Evolutionary conservation across 2,888 invertebrate species (phyloP), one percentile per base, ranked within the genome.

Genomic region (Ectobius pallidus): DNA sequence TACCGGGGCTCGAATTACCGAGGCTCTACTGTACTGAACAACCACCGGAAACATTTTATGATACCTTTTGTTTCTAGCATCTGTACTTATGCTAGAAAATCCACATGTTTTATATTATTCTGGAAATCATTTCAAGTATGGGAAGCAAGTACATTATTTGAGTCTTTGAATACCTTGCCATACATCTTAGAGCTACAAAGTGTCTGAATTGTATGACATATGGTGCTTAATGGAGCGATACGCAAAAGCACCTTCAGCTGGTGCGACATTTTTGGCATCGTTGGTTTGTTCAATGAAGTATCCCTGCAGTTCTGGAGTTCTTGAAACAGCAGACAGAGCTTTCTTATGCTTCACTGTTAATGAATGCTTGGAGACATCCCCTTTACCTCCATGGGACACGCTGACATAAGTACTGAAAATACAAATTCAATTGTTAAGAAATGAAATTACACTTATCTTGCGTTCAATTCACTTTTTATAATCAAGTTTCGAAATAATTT

Each of bases 161-260:
- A 49, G 49, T 49, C 49, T 49, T 7, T 49, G n/a, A 49, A 49
- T n/a, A 49, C 4, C n/a, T 49, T 49, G 7, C 11, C 7, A 49
- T 49, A n/a, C 49, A 49, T 49, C n/a, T 49, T 49, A 49, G 49
- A 49, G n/a, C 49, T 49, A 49, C n/a, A n/a, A 49, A 49, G 18
- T 49, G 49, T 4, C 49, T 49, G 49, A 49, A 49, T 49, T 14
- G 49, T 49, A 49, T 9, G 49, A 49, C 49, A 14, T 49, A n/a
- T 49, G 49, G n/a, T 49, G 18, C 18, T 18, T 49, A 6, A 7
- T 6, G 18, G n/a, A n/a, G n/a, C 18, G 7, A 18, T 49, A 49
- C 18, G 49, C 49, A 49, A 49, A 49, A 14, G 49, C n/a, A 18
- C 49, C 7, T 49, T 49, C 49, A 49, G 49, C 11, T 49, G n/a